A percentile compares a stretch with the other conserved stretches of the same genome.
phyloP scores from a whole-genome alignment of 2,113 vertebrate species.

The Mionectes macconnelli region DNA sequence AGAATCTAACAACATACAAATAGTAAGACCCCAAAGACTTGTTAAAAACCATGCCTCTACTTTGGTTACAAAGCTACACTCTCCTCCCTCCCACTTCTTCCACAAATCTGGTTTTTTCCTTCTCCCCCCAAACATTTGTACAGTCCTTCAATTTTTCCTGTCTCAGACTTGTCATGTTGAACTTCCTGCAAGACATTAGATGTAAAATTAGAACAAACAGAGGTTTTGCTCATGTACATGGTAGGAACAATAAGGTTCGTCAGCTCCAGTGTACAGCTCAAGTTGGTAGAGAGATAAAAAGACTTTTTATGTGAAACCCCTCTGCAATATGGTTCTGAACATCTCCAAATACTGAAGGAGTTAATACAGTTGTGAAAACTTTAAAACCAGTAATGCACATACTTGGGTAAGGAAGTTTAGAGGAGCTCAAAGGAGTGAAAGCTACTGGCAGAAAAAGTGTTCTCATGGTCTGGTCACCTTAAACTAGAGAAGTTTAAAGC shows the following conservation, averaged over 20 bases:
- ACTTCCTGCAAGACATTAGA: background rate
- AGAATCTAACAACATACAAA: slow-evolving; percentile 55
- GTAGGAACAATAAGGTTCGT: background rate
- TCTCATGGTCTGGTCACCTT: slow-evolving; percentile 51
- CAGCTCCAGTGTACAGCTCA: slow-evolving; percentile 20
- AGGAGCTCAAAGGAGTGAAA: background rate
- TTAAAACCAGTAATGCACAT: background rate
- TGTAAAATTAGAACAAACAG: background rate
- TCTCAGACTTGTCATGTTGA: background rate
- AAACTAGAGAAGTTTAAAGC: slow-evolving; percentile 71
- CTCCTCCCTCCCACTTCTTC: background rate
- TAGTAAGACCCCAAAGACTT: slow-evolving; percentile 51
- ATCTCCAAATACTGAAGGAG: background rate
- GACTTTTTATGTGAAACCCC: background rate
- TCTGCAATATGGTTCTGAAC: background rate
- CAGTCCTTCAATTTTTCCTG: background rate
- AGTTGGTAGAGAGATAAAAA: background rate
- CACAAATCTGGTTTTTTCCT: background rate
- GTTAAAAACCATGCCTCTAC: background rate
- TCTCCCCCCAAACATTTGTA: background rate
- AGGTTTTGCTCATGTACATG: background rate
- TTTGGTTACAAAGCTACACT: slow-evolving; percentile 41
- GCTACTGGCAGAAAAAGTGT: slow-evolving; percentile 38
- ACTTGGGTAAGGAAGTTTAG: background rate
- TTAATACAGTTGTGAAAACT: background rate